Percentiles rank a stretch among this genome's conserved stretches.
These are phyloP conservation scores for Oligia fasciuncula DNA, from an alignment of 2,888 invertebrate genomes.

Conservation along the genomic window DNA sequence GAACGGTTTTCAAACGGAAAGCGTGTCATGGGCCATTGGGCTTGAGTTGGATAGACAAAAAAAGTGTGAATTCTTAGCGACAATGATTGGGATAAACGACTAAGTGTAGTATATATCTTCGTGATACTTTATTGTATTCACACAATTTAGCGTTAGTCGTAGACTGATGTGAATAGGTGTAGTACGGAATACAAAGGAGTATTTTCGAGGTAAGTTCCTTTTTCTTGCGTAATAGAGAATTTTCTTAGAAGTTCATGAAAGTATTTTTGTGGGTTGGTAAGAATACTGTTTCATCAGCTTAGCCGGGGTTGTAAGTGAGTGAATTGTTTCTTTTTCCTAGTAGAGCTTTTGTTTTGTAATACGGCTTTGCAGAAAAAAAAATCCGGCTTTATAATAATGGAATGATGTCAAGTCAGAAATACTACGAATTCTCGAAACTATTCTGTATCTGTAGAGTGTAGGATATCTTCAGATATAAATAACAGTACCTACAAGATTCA, in stretches of 20 bases:
- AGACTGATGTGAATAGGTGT: constrained; percentile 13
- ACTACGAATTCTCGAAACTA: background rate
- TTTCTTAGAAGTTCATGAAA: constrained; percentile 30
- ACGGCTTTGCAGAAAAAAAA: background rate
- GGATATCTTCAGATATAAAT: background rate
- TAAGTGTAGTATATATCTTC: background rate
- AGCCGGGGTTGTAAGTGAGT: background rate
- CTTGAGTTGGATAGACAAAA: constrained; percentile 41
- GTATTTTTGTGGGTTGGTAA: constrained; percentile 18
- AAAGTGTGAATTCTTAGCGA: constrained; percentile 3
- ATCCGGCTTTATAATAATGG: background rate
- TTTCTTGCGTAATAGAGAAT: constrained; percentile 36
- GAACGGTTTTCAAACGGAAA: constrained; percentile 56
- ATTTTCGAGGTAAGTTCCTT: constrained; percentile 8
- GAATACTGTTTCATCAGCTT: constrained; percentile 18
- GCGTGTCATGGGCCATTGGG: constrained; percentile 52
- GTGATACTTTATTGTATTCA: constrained; percentile 41
- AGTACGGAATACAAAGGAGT: constrained; percentile 15
- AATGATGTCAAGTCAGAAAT: background rate
- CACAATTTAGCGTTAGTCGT: constrained; percentile 43
- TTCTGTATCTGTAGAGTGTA: background rate
- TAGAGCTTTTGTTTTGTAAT: background rate
- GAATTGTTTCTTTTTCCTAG: constrained; percentile 33
- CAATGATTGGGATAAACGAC: constrained; percentile 3
- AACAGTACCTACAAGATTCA: background rate